A percentile compares a stretch with the other conserved stretches of the same genome.
Evolutionary conservation across 2,113 vertebrate genomes (phyloP).

Genomic region (Cathartes aura): DNA sequence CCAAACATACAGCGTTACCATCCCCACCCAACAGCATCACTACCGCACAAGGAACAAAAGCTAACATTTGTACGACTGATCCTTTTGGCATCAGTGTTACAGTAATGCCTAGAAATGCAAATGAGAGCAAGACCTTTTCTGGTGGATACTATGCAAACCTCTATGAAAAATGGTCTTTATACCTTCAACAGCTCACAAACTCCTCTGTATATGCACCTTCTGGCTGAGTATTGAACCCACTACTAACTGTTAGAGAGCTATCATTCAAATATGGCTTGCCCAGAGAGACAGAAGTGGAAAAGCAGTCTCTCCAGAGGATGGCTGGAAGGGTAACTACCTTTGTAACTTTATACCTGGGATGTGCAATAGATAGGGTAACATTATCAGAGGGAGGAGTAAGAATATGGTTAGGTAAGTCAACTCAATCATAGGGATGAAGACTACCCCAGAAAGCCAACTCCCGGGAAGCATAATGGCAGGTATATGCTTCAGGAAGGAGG

Average conservation of each 20-base stretch:
- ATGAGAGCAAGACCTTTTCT: not conserved
- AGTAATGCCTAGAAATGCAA: not conserved
- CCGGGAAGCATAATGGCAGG: not conserved
- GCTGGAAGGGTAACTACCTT: not conserved
- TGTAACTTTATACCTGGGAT: not conserved
- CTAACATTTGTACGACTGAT: fast-evolving
- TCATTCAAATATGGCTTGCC: not conserved
- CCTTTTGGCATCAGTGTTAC: not conserved
- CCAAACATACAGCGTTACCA: not conserved
- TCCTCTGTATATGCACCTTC: not conserved
- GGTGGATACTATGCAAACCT: fast-evolving
- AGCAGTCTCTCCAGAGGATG: not conserved
- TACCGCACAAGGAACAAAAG: not conserved
- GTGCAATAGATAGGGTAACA: not conserved
- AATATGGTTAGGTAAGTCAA: not conserved
- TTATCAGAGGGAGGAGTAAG: not conserved
- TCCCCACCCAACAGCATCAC: not conserved
- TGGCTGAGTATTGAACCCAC: not conserved
- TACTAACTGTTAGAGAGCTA: not conserved
- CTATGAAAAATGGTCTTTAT: not conserved
- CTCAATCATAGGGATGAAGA: not conserved
- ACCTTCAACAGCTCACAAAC: not conserved
- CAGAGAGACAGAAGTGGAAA: not conserved
- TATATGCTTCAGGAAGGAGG: not conserved
- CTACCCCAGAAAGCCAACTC: not conserved